Percentiles rank a stretch among this genome's conserved stretches.
phyloP scores from a whole-genome alignment of 2,113 vertebrate species.

The Cygnus atratus region DNA sequence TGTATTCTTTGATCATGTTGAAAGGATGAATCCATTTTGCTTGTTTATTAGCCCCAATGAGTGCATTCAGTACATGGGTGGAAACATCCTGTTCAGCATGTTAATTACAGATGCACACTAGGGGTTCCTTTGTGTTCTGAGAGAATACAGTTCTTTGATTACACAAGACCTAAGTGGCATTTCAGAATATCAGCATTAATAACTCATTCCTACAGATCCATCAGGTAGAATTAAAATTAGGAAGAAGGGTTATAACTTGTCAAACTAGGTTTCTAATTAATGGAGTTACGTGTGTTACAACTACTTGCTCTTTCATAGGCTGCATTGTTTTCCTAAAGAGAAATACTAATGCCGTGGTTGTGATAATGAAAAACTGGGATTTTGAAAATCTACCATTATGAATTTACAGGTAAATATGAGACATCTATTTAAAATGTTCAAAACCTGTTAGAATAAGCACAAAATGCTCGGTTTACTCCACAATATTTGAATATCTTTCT shows the following conservation, averaged over 20 bases:
- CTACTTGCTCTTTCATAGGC: neutral
- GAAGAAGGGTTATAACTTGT: constrained; percentile 64
- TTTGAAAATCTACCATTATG: neutral
- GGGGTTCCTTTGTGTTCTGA: constrained; percentile 71
- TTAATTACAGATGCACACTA: constrained; percentile 69
- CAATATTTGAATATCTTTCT: neutral
- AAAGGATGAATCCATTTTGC: constrained; percentile 58
- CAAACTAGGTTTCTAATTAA: constrained; percentile 66
- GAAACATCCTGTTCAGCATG: constrained; percentile 58
- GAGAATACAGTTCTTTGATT: constrained; percentile 74
- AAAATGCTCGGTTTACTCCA: neutral
- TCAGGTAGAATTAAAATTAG: constrained; percentile 71
- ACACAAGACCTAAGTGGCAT: constrained; percentile 70
- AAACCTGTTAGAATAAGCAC: neutral
- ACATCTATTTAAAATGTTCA: neutral
- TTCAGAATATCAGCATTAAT: constrained; percentile 72
- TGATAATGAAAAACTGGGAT: neutral
- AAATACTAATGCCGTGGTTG: neutral
- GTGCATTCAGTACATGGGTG: constrained; percentile 39
- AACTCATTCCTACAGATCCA: constrained; percentile 71
- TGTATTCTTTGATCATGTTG: constrained; percentile 68
- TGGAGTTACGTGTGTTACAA: constrained; percentile 8
- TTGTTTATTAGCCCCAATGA: constrained; percentile 68
- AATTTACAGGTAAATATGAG: neutral
- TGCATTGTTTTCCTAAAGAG: neutral